Evolutionary conservation across 2,888 invertebrate genomes (phyloP).

Genomic region (Drosophila cognata): DNA sequence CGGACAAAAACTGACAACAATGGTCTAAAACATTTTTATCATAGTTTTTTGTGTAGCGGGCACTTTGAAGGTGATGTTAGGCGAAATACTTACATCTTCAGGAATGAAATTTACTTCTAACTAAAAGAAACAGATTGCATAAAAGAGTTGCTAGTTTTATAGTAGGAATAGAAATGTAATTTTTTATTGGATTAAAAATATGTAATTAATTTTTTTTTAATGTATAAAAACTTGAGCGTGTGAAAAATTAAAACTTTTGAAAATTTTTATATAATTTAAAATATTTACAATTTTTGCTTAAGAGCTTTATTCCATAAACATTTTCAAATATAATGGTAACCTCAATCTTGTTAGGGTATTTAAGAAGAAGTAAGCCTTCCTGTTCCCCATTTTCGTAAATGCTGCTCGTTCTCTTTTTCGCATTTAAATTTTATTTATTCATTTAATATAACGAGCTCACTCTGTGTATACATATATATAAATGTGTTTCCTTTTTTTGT

Average conservation of each 20-base stretch:
- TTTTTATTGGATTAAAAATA: background rate
- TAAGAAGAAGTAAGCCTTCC: background rate
- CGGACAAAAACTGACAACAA: background rate
- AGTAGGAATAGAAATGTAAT: background rate
- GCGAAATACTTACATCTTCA: background rate
- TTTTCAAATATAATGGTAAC: background rate
- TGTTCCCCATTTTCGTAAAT: background rate
- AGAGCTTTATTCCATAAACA: background rate
- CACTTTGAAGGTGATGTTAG: background rate
- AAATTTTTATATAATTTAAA: background rate
- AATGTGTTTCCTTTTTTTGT: background rate
- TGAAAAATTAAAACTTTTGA: background rate
- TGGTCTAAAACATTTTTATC: background rate
- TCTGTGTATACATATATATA: constrained; percentile 15
- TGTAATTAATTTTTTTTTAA: background rate
- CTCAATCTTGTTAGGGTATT: constrained; percentile 25
- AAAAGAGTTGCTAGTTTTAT: background rate
- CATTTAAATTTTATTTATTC: constrained; percentile 40
- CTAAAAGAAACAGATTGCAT: background rate
- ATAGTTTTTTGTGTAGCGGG: background rate
- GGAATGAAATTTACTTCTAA: background rate
- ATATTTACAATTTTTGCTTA: background rate
- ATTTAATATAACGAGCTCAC: constrained; percentile 47
- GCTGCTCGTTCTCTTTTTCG: constrained; percentile 1
- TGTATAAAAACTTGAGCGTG: background rate